These are phyloP conservation scores for Dicyrtoma fusca DNA, from an alignment of 2,888 invertebrate species.

Conservation along the genomic window DNA sequence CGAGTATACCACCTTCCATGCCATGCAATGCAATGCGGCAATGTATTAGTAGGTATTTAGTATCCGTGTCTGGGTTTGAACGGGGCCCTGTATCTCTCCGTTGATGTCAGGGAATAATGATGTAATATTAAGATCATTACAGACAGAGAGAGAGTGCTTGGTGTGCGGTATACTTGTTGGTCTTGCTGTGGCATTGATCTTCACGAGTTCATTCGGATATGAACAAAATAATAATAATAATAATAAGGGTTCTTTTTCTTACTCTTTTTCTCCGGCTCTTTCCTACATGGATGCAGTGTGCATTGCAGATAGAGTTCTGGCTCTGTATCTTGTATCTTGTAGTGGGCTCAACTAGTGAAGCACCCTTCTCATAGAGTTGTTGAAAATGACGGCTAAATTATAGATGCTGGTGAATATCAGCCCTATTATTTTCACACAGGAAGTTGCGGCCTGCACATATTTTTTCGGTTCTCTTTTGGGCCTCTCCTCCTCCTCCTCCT, in stretches of 20 bases:
- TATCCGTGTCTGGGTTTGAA: neutral
- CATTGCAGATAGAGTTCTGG: no score
- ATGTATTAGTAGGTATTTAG: neutral
- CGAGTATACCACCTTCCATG: no score
- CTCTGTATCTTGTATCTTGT: no score
- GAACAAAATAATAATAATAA: neutral
- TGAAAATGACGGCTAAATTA: constrained; percentile 52
- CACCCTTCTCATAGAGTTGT: constrained; percentile 39
- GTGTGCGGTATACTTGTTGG: constrained; percentile 23
- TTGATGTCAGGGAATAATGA: no score
- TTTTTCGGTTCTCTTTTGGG: constrained; percentile 17
- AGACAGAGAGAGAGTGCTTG: constrained; percentile 3
- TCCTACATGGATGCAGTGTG: neutral
- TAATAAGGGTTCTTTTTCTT: constrained; percentile 23
- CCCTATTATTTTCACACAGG: constrained; percentile 57
- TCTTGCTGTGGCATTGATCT: neutral
- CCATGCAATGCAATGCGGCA: no score
- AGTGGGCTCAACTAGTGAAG: constrained; percentile 9
- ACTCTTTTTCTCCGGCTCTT: neutral
- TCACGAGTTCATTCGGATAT: constrained; percentile 8
- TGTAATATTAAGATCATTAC: constrained; percentile 5
- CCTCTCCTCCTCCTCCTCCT: constrained; percentile 27
- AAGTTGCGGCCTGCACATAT: constrained; percentile 52
- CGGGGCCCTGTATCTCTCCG: no score
- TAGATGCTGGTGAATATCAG: constrained; percentile 54